Conservation (phyloP, 2,888 invertebrate genomes). For the Lamellibrachia satsuma region DNA sequence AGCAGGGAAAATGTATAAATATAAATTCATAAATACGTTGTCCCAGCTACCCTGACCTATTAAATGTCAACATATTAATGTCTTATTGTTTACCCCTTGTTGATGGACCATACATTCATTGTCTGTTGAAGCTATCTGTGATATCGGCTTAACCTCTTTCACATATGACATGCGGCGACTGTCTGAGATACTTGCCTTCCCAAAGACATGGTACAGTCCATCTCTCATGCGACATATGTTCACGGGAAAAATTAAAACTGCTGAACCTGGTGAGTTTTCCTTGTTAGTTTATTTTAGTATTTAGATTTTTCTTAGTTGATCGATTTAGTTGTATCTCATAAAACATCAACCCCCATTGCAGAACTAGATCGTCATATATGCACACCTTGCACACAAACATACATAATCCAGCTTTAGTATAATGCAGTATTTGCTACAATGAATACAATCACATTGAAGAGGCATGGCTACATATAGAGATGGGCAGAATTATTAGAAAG, state of each 20-base stretch:
- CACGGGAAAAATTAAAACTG: constrained; percentile 64
- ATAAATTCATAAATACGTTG: too few species aligned
- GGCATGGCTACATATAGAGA: too few species aligned
- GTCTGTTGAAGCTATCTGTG: constrained; percentile 67
- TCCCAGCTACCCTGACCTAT: too few species aligned
- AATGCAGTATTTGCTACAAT: too few species aligned
- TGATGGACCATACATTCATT: neutral
- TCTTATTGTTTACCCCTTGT: neutral
- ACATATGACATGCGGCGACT: constrained; percentile 98
- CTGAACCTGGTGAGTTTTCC: neutral
- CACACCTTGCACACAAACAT: neutral
- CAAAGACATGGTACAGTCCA: constrained; percentile 98
- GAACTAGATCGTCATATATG: neutral
- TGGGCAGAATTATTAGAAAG: too few species aligned
- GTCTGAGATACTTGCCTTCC: constrained; percentile 96
- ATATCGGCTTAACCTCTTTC: constrained; percentile 87
- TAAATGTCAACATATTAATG: neutral
- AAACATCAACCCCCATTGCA: neutral
- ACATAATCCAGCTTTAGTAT: too few species aligned
- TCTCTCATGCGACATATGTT: constrained; percentile 78
- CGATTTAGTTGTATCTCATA: neutral
- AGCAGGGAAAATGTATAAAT: too few species aligned
- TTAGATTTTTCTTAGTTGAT: constrained; percentile 36
- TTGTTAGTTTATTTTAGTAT: constrained; percentile 65
- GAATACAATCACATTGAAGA: too few species aligned